These are phyloP conservation scores for Atherinosoma microstoma DNA, from an alignment of 2,797 vertebrate species.

Conservation along the genomic window DNA sequence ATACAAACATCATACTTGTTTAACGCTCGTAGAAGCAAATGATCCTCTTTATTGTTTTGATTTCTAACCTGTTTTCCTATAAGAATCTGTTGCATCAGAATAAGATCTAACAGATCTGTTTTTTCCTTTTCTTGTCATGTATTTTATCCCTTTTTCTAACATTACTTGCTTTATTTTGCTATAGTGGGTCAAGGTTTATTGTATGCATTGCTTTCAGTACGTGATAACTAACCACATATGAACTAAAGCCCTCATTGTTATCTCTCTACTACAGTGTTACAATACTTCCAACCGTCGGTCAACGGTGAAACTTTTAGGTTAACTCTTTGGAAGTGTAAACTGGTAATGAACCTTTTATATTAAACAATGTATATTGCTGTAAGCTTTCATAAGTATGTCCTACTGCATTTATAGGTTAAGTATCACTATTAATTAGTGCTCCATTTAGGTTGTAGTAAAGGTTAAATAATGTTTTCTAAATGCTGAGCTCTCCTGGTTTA, in stretches of 20 bases:
- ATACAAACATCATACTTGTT: slow-evolving; percentile 59
- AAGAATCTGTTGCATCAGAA: slow-evolving; percentile 1
- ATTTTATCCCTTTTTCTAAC: neutral
- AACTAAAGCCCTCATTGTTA: slow-evolving; percentile 43
- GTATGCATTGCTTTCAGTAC: slow-evolving; percentile 5
- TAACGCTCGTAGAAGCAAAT: slow-evolving; percentile 58
- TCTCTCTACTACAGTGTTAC: slow-evolving; percentile 15
- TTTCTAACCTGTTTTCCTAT: slow-evolving; percentile 32
- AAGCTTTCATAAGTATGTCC: neutral
- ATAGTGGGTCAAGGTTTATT: neutral
- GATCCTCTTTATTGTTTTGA: slow-evolving; percentile 3
- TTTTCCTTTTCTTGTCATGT: neutral
- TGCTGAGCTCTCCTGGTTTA: neutral
- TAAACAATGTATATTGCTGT: neutral
- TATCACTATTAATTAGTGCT: neutral
- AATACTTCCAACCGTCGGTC: no score
- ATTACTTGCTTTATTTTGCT: neutral
- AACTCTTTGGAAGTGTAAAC: no score
- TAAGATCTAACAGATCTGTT: neutral
- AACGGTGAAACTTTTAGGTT: no score
- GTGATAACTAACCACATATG: slow-evolving; percentile 33
- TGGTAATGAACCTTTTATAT: no score
- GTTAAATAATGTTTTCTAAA: slow-evolving; percentile 23
- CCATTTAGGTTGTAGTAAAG: slow-evolving; percentile 16
- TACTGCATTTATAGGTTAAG: neutral